These are phyloP conservation scores for Rhinolophus sinicus DNA, from an alignment of 2,113 vertebrate genomes.

Conservation along the genomic window DNA sequence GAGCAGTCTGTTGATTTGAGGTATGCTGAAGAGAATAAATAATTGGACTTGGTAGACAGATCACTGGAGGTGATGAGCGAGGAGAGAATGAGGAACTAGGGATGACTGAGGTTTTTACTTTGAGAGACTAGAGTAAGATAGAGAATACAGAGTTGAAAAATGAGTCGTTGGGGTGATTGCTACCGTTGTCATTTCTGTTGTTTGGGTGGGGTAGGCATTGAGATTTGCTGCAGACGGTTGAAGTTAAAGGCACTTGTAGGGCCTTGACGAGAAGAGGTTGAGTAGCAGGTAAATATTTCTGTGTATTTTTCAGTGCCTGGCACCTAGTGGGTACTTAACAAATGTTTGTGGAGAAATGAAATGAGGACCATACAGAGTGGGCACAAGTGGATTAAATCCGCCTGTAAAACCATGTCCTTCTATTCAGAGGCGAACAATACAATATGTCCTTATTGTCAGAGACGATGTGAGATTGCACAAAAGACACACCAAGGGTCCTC, in stretches of 20 bases:
- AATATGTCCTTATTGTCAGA: background rate
- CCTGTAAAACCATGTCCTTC: background rate
- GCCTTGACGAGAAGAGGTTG: background rate
- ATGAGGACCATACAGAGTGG: no score
- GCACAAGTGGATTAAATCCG: background rate
- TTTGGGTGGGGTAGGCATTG: background rate
- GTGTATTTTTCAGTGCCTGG: background rate
- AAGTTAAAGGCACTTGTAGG: background rate
- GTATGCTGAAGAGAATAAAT: background rate
- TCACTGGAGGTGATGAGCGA: background rate
- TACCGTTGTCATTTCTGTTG: background rate
- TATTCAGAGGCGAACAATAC: background rate
- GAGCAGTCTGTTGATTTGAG: background rate
- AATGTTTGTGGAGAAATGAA: background rate
- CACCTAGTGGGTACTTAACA: background rate
- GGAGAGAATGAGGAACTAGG: background rate
- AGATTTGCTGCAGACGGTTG: background rate
- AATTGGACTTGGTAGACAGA: background rate
- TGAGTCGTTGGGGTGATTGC: background rate
- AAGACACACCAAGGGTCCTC: background rate
- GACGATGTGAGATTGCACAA: background rate
- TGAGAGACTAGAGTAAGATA: background rate
- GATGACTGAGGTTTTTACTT: background rate
- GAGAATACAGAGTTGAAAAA: background rate
- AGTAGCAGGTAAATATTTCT: background rate